Conservation (phyloP, 2,888 invertebrate species). For the Campoletis raptor region DNA sequence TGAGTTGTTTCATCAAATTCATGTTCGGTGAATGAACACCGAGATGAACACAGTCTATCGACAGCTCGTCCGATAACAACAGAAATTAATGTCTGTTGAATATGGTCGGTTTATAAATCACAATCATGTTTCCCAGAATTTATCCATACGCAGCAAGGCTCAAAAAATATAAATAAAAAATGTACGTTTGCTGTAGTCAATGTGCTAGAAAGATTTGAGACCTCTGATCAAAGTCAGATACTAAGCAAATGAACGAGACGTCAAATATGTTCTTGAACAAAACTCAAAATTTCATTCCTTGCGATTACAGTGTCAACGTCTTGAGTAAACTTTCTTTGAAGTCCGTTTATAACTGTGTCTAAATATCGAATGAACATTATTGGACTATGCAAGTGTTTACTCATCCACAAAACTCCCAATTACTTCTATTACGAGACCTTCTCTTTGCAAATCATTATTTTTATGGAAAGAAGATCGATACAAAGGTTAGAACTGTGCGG, state of each 20-base stretch:
- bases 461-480: constrained; percentile 26
- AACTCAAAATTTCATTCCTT: background rate
- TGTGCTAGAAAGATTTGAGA: background rate
- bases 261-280: background rate
- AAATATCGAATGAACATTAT: too few relatives aligned
- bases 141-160: background rate
- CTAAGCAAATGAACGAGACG: background rate
- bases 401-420: background rate
- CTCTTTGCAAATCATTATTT: constrained; percentile 3
- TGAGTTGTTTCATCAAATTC: constrained; percentile 49
- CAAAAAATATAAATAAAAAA: background rate
- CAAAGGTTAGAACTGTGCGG: constrained; percentile 55
- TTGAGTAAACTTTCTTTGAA: too few relatives aligned
- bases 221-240: background rate
- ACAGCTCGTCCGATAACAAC: constrained; percentile 13
- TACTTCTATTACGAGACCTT: background rate
- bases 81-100: constrained; percentile 25
- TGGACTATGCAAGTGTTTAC: background rate
- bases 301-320: too few relatives aligned
- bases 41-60: constrained; percentile 12
- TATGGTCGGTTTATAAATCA: background rate
- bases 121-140: background rate
- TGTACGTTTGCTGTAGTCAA: background rate
- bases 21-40: constrained; percentile 19
- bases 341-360: too few relatives aligned